These are phyloP conservation scores for Tragelaphus scriptus DNA, from an alignment of 2,113 vertebrate genomes.

Conservation along the genomic window DNA sequence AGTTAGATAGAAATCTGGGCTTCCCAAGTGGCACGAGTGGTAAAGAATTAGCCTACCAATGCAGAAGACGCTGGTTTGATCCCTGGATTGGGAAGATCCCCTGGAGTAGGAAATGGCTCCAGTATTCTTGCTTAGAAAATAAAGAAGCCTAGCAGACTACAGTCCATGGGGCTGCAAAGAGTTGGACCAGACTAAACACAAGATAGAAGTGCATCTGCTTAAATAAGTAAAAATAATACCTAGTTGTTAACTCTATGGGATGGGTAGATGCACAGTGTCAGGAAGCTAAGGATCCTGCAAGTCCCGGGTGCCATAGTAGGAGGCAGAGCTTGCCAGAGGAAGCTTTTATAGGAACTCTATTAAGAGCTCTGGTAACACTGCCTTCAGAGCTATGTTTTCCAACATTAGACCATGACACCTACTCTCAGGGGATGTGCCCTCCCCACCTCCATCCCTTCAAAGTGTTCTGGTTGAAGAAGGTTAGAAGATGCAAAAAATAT, in stretches of 20 bases:
- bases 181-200: neutral
- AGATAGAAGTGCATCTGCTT: neutral
- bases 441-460: fast-evolving
- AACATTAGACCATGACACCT: neutral
- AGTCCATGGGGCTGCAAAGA: neutral
- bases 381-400: neutral
- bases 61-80: neutral
- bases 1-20: neutral
- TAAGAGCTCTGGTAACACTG: neutral
- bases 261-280: neutral
- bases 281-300: neutral
- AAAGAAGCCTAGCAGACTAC: neutral
- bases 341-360: neutral
- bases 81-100: neutral
- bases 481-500: neutral
- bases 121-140: neutral
- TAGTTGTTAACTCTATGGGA: neutral
- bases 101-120: neutral
- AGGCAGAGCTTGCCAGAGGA: neutral
- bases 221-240: neutral
- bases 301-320: neutral
- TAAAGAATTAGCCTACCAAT: neutral
- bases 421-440: neutral
- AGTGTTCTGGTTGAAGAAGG: neutral
- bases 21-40: neutral